Evolutionary conservation across 2,888 invertebrate species (phyloP), one percentile per base, ranked within the genome.

Genomic region (Apodemia hepburni): DNA sequence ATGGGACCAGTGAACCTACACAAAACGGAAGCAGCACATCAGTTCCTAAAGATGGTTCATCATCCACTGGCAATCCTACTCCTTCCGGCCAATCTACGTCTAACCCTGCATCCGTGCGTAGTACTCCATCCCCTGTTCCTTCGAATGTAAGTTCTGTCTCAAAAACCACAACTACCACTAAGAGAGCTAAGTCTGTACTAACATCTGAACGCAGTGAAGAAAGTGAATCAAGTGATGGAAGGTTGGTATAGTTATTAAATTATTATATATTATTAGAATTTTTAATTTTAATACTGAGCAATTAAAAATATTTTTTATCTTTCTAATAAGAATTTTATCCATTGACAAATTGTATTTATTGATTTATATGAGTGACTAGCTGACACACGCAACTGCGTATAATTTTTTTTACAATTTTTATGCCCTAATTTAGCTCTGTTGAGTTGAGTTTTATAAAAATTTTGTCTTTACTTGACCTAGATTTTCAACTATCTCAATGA

Each of bases 71-170:
- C 15, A 85, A 80, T 61, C 83, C 85, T 0, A 76, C 83, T 7
- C 85, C 84, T 0, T 79, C 85, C 1, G 84, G 80, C 0, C 88
- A 89, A 73, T 89, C 90, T 0, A 91, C 92, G 0, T 94, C 94
- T 0, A 93, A 94, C 76, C 93, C 95, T 0, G 94, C 95, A 0
- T 95, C 95, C 0, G 94, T 95, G 4, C 87, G 95, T 35, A 95
- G 95, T 73, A 95, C 95, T 0, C 95, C 95, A 0, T 95, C 95
- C 5, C 95, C 95, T 0, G 95, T 95, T 2, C 95, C 95, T 0
- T 95, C 95, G 0, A 95, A 94, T 76, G 86, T 95, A n/a, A 93
- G 94, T 75, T 94, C 95, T 59, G 92, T 94, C 65, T 93, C 94
- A 69, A 93, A 93, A 81, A 92, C 89, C 75, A 89, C 92, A 11